These are phyloP conservation scores for Anhinga rufa DNA, from an alignment of 2,113 vertebrate genomes.

Conservation along the genomic window DNA sequence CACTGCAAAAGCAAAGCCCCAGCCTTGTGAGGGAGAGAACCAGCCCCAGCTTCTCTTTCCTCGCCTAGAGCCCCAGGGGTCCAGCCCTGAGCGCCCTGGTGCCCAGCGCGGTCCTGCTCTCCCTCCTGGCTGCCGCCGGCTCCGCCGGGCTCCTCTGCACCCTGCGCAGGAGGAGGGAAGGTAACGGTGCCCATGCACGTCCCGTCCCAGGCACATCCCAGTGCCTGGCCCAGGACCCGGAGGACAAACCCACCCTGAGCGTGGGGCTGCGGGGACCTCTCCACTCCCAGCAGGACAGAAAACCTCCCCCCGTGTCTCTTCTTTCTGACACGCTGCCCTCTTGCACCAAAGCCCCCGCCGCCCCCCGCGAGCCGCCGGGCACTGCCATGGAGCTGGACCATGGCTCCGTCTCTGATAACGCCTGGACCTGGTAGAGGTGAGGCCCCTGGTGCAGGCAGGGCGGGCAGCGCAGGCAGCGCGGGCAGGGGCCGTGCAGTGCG, in stretches of 20 bases:
- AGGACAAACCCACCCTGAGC: neutral
- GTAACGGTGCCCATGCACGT: fast-evolving
- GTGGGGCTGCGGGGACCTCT: neutral
- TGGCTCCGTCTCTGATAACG: fast-evolving
- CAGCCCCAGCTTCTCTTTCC: neutral
- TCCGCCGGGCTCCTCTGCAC: neutral
- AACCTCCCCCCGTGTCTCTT: neutral
- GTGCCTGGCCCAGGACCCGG: neutral
- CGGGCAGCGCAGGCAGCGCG: fast-evolving
- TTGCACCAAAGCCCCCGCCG: fast-evolving
- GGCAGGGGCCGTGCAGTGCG: neutral
- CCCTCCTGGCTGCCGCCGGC: neutral
- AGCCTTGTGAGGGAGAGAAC: neutral
- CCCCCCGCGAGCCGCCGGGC: fast-evolving
- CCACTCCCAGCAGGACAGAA: neutral
- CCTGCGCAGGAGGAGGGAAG: neutral
- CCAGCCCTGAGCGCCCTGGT: neutral
- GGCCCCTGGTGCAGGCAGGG: neutral
- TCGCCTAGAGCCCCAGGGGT: fast-evolving
- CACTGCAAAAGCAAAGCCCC: neutral
- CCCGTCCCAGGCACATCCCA: neutral
- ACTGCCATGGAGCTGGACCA: fast-evolving
- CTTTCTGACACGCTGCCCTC: neutral
- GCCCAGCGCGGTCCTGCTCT: neutral
- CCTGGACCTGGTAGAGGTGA: neutral